Evolutionary conservation across 1,140 invertebrate genomes (phyloP), one percentile per base, ranked within the genome.

Genomic region (Trichomalopsis sarcophagae): DNA sequence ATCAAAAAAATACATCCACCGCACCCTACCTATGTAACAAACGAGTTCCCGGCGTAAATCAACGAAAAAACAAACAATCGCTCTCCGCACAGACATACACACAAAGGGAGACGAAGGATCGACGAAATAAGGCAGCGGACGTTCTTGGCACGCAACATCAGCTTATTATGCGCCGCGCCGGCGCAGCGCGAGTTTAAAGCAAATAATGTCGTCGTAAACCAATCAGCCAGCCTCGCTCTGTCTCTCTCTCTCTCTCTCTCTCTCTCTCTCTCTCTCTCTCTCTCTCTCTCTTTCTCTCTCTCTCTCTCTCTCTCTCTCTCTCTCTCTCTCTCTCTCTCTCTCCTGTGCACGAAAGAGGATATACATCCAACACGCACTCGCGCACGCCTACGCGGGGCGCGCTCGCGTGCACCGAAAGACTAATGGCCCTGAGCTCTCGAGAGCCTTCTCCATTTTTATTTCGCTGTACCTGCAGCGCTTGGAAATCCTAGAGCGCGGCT

Each of bases 121-220:
- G 83, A 87, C 81, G 74, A 85, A 87, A 87, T 85, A 86, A 87
- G 73, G 84, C 74, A 82, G 13, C 86, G 87, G 87, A 78, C 86
- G 86, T 83, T 69, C 68, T 62, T 62, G 55, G 75, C 75, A 23
- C 66, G 50, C 75, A 77, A 75, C 73, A 75, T n/a, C 55, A 84
- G 87, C 90, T 91, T 91, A 90, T 91, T 90, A 90, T 88, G 75
- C 88, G 85, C 85, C 86, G 85, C 83, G 85, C 83, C 87, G 83
- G 88, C 88, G 7, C 40, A 44, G 87, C 75, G 75, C 74, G 75
- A 76, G 75, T 79, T 91, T 90, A 89, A 86, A 88, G 88, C 89
- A 87, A 90, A 91, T 91, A 90, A 90, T 89, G 89, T 90, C 89
- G 87, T 89, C 89, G 89, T 91, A 90, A 91, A 91, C 87, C 88